phyloP scores from a whole-genome alignment of 1,140 invertebrate species.

The Drosophila dunni region DNA sequence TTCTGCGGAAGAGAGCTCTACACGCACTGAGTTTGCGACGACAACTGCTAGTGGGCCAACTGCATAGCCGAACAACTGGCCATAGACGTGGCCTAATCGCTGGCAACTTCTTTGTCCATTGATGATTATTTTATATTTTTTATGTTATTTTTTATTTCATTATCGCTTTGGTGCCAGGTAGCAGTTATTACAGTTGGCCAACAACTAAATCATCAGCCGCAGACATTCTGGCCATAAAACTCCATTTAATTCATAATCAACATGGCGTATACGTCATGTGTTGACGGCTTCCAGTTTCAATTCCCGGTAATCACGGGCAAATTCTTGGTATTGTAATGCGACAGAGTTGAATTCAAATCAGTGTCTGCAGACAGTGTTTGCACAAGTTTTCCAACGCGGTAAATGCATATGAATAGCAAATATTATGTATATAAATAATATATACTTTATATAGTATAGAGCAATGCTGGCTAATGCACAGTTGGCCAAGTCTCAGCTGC shows the following conservation, averaged over 20 bases:
- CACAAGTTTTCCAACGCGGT: constrained; percentile 30
- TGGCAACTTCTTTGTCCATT: constrained; percentile 51
- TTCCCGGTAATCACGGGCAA: constrained; percentile 65
- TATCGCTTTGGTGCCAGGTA: constrained; percentile 68
- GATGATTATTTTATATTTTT: constrained; percentile 52
- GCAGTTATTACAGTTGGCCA: constrained; percentile 75
- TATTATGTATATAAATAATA: not conserved
- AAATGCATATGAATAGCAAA: not conserved
- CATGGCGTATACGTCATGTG: constrained; percentile 68
- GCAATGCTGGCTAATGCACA: constrained; percentile 7
- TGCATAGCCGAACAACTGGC: constrained; percentile 23
- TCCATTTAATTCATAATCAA: not conserved
- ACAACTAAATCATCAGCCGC: constrained; percentile 54
- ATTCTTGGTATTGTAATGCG: constrained; percentile 61
- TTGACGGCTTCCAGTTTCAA: constrained; percentile 24
- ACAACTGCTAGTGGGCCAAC: constrained; percentile 46
- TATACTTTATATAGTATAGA: not conserved
- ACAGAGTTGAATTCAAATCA: constrained; percentile 43
- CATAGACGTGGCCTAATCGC: constrained; percentile 16
- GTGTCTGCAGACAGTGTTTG: constrained; percentile 33
- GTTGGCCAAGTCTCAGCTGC: constrained; percentile 1
- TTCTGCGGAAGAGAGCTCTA: constrained; percentile 35
- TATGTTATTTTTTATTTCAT: constrained; percentile 11
- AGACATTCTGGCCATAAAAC: constrained; percentile 7
- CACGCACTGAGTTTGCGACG: constrained; percentile 49